phyloP scores from a whole-genome alignment of 1,140 invertebrate species.

The Ostrea denselamellosa region DNA sequence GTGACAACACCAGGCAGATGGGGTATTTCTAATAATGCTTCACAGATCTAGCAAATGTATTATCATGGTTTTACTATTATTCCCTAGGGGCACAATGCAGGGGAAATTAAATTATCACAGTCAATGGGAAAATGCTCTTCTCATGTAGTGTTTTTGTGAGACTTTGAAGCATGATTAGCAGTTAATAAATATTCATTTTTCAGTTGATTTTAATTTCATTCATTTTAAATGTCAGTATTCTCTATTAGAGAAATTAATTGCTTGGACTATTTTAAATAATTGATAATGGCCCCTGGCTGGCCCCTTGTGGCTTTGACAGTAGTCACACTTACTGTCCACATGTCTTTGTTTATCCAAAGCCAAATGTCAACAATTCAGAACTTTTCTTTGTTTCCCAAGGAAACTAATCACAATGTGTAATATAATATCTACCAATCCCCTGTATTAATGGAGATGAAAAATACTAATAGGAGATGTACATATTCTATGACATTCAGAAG shows the following conservation, averaged over 20 bases:
- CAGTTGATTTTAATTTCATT: neutral
- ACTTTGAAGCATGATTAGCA: neutral
- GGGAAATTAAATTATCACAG: slow-evolving; percentile 18
- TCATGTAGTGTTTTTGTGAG: neutral
- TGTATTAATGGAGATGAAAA: neutral
- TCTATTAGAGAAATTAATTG: slow-evolving; percentile 34
- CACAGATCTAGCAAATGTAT: slow-evolving; percentile 39
- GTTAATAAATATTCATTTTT: slow-evolving; percentile 29
- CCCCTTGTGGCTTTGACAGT: slow-evolving; percentile 36
- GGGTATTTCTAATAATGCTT: slow-evolving; percentile 24
- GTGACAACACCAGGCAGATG: slow-evolving; percentile 42
- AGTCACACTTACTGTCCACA: slow-evolving; percentile 34
- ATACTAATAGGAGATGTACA: neutral
- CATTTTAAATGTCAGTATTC: slow-evolving; percentile 18
- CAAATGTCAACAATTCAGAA: slow-evolving; percentile 28
- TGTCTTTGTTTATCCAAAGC: slow-evolving; percentile 35
- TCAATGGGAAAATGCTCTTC: slow-evolving; percentile 16
- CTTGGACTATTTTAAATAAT: slow-evolving; percentile 33
- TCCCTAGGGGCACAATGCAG: slow-evolving; percentile 28
- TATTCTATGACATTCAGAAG: slow-evolving; percentile 1
- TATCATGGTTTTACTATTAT: slow-evolving; percentile 31
- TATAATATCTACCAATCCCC: neutral
- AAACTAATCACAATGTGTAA: neutral
- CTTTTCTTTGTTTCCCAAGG: slow-evolving; percentile 10
- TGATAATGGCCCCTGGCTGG: slow-evolving; percentile 16